phyloP scores from a whole-genome alignment of 2,113 vertebrate species.

The Brienomyrus longianalis region DNA sequence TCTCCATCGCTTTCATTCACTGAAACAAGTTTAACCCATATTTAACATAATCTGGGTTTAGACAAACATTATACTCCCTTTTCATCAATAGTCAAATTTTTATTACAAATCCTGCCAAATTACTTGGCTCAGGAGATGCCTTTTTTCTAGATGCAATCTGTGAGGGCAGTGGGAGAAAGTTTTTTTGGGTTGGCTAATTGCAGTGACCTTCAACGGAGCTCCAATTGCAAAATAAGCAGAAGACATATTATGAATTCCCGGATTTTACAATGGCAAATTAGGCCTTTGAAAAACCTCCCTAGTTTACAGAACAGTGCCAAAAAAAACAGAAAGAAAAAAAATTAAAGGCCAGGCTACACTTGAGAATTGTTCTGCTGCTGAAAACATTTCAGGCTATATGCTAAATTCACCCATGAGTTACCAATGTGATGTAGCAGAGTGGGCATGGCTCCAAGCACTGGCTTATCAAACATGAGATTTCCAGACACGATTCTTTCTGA shows the following conservation, averaged over 20 bases:
- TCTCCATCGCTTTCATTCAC: background rate
- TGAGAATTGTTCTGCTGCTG: background rate
- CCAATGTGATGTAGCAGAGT: background rate
- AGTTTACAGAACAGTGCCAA: background rate
- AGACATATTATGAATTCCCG: background rate
- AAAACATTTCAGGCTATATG: background rate
- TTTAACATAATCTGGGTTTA: background rate
- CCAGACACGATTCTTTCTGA: background rate
- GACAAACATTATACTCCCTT: background rate
- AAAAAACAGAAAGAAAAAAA: background rate
- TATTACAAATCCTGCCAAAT: background rate
- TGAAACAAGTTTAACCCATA: background rate
- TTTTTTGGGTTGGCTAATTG: background rate
- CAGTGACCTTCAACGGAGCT: background rate
- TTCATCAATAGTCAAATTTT: background rate
- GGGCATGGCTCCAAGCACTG: background rate
- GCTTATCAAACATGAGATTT: background rate
- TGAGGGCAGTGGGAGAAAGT: background rate
- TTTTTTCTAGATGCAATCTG: background rate
- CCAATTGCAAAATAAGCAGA: background rate
- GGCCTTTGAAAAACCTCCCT: background rate
- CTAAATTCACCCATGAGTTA: background rate
- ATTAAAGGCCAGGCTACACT: background rate
- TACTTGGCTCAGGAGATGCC: background rate
- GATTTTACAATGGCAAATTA: background rate